Evolutionary conservation across 2,113 vertebrate genomes (phyloP).

Genomic region (Anolis sagrei): DNA sequence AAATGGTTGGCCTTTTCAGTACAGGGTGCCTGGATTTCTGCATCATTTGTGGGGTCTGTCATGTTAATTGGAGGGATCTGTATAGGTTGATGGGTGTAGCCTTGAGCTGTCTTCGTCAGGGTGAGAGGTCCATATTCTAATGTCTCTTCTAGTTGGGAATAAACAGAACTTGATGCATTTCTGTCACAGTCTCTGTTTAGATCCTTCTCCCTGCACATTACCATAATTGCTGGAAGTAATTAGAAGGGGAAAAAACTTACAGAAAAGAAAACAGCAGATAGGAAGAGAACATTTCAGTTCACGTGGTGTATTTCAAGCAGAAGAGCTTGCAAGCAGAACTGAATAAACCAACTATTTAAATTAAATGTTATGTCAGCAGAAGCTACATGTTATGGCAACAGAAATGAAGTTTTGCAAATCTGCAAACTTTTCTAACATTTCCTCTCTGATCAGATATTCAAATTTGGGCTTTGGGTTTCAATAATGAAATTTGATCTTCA

Average conservation of each 20-base stretch:
- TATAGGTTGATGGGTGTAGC: not conserved
- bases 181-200: conserved; percentile 45
- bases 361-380: not conserved
- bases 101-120: conserved; percentile 6
- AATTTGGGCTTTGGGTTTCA: not conserved
- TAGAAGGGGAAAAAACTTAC: conserved; percentile 36
- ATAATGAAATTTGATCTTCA: too few relatives aligned
- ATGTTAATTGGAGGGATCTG: conserved; percentile 18
- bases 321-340: not conserved
- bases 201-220: conserved; percentile 30
- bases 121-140: conserved; percentile 12
- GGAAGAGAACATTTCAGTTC: conserved; percentile 6
- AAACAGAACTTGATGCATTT: conserved; percentile 38
- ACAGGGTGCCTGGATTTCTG: conserved; percentile 23
- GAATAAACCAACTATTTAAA: not conserved
- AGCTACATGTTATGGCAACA: not conserved
- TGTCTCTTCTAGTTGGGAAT: conserved; percentile 9
- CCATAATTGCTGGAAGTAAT: conserved; percentile 61
- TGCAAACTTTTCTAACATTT: not conserved
- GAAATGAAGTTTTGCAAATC: not conserved
- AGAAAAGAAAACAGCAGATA: conserved; percentile 21
- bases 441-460: not conserved
- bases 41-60: not conserved
- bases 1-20: conserved; percentile 30
- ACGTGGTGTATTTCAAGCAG: not conserved